These are phyloP conservation scores for Pristionchus pacificus DNA, from an alignment of 1,140 invertebrate genomes.

Conservation along the genomic window DNA sequence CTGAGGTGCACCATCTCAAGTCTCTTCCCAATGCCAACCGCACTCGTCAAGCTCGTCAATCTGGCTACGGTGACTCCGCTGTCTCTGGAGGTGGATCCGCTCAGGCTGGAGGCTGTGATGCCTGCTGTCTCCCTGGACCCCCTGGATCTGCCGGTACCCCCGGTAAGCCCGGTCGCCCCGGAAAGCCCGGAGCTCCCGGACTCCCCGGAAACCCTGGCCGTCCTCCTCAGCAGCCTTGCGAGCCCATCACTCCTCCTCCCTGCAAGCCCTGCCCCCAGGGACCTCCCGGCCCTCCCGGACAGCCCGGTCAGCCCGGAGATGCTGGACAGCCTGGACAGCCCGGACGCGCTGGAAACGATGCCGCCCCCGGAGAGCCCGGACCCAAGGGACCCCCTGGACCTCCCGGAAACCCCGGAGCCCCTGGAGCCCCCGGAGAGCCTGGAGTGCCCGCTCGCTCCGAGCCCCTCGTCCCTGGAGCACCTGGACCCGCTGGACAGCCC, in stretches of 20 bases:
- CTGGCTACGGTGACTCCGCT: conserved; percentile 30
- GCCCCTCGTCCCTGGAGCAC: too few species aligned
- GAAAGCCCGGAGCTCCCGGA: conserved; percentile 32
- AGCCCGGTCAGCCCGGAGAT: too few species aligned
- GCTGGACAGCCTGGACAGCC: conserved; percentile 25
- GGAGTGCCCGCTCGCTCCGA: conserved; percentile 31
- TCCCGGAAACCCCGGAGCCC: conserved; percentile 37
- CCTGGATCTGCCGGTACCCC: conserved; percentile 35
- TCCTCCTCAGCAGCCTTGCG: conserved; percentile 26
- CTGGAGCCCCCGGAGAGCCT: conserved; percentile 33
- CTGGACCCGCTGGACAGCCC: conserved; percentile 34
- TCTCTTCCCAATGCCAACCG: conserved; percentile 28
- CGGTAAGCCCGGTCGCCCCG: conserved; percentile 30
- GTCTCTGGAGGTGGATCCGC: conserved; percentile 8
- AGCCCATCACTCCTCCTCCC: too few species aligned
- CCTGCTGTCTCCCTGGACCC: conserved; percentile 32
- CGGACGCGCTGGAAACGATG: too few species aligned
- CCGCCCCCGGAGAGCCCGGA: conserved; percentile 33
- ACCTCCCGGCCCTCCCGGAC: conserved; percentile 33
- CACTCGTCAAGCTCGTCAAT: conserved; percentile 37
- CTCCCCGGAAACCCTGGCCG: conserved; percentile 33
- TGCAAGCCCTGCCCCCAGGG: conserved; percentile 31
- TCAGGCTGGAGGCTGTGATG: too few species aligned
- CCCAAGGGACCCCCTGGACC: conserved; percentile 26
- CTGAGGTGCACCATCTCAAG: conserved; percentile 32